Conservation (phyloP, 2,888 invertebrate genomes). For the Stomorhina lunata region DNA sequence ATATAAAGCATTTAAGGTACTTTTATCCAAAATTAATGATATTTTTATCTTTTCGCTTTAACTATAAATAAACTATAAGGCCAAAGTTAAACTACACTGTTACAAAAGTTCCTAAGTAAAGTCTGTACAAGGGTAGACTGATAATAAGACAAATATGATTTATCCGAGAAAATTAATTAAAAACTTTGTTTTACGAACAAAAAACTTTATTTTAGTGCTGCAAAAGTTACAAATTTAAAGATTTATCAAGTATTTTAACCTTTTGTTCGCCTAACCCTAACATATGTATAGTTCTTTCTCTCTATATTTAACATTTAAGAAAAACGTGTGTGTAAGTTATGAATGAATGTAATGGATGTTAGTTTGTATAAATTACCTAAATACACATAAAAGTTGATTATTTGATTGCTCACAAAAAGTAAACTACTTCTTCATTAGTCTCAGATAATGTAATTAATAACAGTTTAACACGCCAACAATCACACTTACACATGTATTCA, state of each 20-base stretch:
- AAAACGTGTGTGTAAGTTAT: background rate
- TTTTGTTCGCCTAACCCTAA: background rate
- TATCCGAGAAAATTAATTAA: too few relatives aligned
- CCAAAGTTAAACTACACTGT: too few relatives aligned
- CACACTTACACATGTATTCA: too few relatives aligned
- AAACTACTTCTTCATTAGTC: conserved; percentile 11
- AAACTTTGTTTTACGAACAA: too few relatives aligned
- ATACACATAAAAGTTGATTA: background rate
- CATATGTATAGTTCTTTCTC: background rate
- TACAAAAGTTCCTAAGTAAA: too few relatives aligned
- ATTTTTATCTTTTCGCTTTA: background rate
- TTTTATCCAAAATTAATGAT: background rate
- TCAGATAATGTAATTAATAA: conserved; percentile 44
- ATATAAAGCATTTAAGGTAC: too few relatives aligned
- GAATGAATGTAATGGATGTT: background rate
- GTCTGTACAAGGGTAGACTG: too few relatives aligned
- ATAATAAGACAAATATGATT: too few relatives aligned
- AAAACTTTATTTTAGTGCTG: too few relatives aligned
- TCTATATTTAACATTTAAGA: background rate
- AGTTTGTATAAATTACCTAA: background rate
- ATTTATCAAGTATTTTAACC: too few relatives aligned
- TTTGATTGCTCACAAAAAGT: background rate
- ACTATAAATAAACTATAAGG: background rate
- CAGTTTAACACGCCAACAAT: conserved; percentile 29
- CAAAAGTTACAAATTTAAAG: too few relatives aligned